Evolutionary conservation across 37 sponge, comb jelly and placozoan genomes (phyloP).

Genomic region (Chondrosia reniformis): DNA sequence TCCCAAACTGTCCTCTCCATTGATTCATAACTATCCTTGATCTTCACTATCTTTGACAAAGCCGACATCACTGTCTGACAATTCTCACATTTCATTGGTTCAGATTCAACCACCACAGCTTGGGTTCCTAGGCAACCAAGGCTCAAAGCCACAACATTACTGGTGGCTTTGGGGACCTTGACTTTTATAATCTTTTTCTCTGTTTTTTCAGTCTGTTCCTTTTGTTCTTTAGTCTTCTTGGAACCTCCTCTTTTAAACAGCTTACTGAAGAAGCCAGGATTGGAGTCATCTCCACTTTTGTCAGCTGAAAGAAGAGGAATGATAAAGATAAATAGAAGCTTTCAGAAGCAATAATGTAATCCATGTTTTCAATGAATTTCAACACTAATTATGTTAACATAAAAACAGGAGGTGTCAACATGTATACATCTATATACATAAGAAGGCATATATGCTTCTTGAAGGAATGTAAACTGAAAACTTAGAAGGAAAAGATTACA

Average conservation of each 20-base stretch:
- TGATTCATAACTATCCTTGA: background rate
- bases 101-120: slow-evolving; percentile 19
- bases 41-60: slow-evolving; percentile 49
- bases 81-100: slow-evolving; percentile 43
- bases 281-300: background rate
- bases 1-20: slow-evolving; percentile 50
- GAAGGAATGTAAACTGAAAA: no score
- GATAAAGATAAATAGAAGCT: background rate
- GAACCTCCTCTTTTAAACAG: slow-evolving; percentile 16
- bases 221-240: background rate
- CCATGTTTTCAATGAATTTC: no score
- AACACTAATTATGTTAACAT: no score
- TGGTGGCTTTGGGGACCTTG: slow-evolving; percentile 49
- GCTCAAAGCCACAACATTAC: slow-evolving; percentile 69
- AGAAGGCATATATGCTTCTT: no score
- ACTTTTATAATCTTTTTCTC: slow-evolving; percentile 58
- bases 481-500: no score
- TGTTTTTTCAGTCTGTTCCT: background rate
- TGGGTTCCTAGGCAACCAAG: slow-evolving; percentile 67
- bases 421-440: no score
- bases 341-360: no score
- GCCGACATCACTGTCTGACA: slow-evolving; percentile 71
- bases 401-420: no score
- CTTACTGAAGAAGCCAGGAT: slow-evolving; percentile 10
- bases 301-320: background rate